Evolutionary conservation across 2,888 invertebrate species (phyloP).

Genomic region (Psylliodes chrysocephalus): DNA sequence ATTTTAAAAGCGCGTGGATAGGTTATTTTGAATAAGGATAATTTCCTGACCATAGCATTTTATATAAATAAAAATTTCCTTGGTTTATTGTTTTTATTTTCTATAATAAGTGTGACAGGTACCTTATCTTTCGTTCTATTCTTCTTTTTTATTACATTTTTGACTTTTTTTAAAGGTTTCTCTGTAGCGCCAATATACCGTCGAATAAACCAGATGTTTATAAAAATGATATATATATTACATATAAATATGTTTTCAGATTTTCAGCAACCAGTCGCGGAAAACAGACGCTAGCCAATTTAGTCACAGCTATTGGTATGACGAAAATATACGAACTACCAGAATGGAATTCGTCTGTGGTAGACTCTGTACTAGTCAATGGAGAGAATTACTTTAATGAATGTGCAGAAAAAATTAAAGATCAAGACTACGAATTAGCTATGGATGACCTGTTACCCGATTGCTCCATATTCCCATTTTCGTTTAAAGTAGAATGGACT

Average conservation of each 20-base stretch:
- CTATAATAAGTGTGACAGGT: too few relatives aligned
- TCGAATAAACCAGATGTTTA: too few relatives aligned
- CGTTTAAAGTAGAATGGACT: slow-evolving; percentile 69
- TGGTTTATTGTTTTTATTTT: too few relatives aligned
- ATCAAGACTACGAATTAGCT: slow-evolving; percentile 69
- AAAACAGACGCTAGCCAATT: slow-evolving; percentile 71
- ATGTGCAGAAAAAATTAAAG: slow-evolving; percentile 64
- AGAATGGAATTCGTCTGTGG: slow-evolving; percentile 72
- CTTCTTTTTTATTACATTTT: neutral
- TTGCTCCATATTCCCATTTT: slow-evolving; percentile 70
- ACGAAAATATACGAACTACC: slow-evolving; percentile 69
- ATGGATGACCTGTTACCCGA: slow-evolving; percentile 69
- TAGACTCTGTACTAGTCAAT: slow-evolving; percentile 71
- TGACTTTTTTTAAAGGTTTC: neutral
- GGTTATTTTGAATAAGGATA: too few relatives aligned
- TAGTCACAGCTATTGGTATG: slow-evolving; percentile 67
- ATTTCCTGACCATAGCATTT: too few relatives aligned
- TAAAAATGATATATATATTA: too few relatives aligned
- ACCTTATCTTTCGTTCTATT: too few relatives aligned
- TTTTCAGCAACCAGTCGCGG: slow-evolving; percentile 70
- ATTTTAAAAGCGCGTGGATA: too few relatives aligned
- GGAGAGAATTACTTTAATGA: slow-evolving; percentile 70
- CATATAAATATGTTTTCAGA: slow-evolving; percentile 36
- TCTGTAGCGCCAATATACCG: too few relatives aligned
- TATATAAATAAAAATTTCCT: too few relatives aligned